A percentile compares a stretch with the other conserved stretches of the same genome.
Conservation (phyloP, 2,888 invertebrate species). For the Orthonevra nobilis region DNA sequence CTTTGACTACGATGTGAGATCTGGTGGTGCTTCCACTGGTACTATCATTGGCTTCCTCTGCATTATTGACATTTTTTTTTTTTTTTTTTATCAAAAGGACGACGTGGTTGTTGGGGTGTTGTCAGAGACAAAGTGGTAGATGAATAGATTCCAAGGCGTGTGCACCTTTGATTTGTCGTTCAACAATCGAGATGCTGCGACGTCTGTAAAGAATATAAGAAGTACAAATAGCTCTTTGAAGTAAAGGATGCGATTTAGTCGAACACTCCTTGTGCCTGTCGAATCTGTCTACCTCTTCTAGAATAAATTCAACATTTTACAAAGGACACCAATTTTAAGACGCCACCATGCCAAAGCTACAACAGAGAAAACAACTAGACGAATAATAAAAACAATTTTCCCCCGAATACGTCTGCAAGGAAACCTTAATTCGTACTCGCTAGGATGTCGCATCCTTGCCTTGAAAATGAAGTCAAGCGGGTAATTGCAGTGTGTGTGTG, state of each 20-base stretch:
- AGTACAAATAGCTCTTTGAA: constrained; percentile 56
- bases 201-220: constrained; percentile 60
- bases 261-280: too few species aligned
- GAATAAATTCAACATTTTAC: constrained; percentile 37
- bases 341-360: neutral
- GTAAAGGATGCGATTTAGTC: constrained; percentile 45
- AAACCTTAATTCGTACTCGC: constrained; percentile 63
- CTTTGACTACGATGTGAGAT: constrained; percentile 36
- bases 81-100: constrained; percentile 10
- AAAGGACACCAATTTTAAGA: constrained; percentile 40
- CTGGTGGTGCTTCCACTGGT: too few species aligned
- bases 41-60: constrained; percentile 12
- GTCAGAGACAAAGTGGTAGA: constrained; percentile 3
- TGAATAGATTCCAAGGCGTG: constrained; percentile 41
- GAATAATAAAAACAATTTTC: constrained; percentile 62
- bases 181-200: constrained; percentile 36
- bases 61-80: constrained; percentile 57
- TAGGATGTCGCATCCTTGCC: constrained; percentile 59
- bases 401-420: constrained; percentile 33
- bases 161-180: constrained; percentile 60
- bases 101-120: neutral
- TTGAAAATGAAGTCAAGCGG: constrained; percentile 65
- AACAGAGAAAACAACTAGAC: neutral
- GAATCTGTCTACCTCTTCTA: constrained; percentile 25
- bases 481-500: constrained; percentile 59